phyloP scores from a whole-genome alignment of 1,140 invertebrate genomes.

The Caenorhabditis tropicalis region DNA sequence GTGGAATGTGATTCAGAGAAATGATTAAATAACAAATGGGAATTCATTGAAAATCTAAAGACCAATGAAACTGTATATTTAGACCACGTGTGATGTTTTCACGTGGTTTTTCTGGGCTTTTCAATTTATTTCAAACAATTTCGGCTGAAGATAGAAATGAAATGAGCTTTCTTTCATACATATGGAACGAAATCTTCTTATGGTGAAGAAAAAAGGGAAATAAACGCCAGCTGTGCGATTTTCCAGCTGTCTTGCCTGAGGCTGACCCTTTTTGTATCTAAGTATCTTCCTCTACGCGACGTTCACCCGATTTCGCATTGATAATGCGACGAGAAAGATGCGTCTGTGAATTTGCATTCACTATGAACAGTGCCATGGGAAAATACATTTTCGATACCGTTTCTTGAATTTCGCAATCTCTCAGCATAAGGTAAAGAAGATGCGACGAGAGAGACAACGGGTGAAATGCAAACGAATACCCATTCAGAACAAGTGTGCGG shows the following conservation, averaged over 20 bases:
- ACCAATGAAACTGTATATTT: too few relatives aligned
- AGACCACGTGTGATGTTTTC: too few relatives aligned
- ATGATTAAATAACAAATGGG: too few relatives aligned
- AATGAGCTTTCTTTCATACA: too few relatives aligned
- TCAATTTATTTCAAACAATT: too few relatives aligned
- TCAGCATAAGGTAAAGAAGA: not conserved
- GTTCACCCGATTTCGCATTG: constrained; percentile 4
- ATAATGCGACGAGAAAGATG: not conserved
- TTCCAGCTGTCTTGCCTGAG: not conserved
- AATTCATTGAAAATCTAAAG: too few relatives aligned
- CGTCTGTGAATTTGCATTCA: not conserved
- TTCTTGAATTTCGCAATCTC: not conserved
- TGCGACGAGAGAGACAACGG: not conserved
- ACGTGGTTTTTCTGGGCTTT: too few relatives aligned
- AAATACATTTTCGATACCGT: not conserved
- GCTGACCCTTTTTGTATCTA: too few relatives aligned
- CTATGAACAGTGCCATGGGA: not conserved
- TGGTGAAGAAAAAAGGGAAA: not conserved
- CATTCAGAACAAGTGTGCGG: not conserved
- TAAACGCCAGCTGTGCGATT: not conserved
- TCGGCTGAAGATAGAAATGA: too few relatives aligned
- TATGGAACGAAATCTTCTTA: too few relatives aligned
- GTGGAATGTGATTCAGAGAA: too few relatives aligned
- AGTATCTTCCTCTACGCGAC: not conserved
- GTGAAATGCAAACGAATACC: constrained; percentile 17